Evolutionary conservation across 64 coral and sea anemone species (phyloP).

Genomic region (Montipora foliosa): DNA sequence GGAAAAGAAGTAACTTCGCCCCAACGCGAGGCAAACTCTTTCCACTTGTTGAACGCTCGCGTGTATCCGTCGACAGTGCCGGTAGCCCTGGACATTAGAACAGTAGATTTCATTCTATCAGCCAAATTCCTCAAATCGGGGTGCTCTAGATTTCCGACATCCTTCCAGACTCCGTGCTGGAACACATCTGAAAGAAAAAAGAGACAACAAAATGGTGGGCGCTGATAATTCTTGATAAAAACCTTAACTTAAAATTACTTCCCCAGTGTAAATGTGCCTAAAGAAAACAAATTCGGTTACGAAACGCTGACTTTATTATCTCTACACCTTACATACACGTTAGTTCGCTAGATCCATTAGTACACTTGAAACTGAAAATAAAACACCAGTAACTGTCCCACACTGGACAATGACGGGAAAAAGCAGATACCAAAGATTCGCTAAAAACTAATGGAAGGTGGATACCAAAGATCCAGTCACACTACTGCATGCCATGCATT

Average conservation of each 20-base stretch:
- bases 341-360: too few species aligned
- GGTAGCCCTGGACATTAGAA: not conserved
- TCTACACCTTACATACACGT: too few species aligned
- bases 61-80: constrained; percentile 25
- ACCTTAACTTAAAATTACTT: not conserved
- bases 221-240: not conserved
- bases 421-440: too few species aligned
- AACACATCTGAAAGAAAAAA: constrained; percentile 55
- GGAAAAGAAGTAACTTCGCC: not conserved
- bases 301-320: too few species aligned
- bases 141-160: not conserved
- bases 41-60: constrained; percentile 33
- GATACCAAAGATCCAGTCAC: too few species aligned
- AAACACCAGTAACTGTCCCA: too few species aligned
- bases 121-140: constrained; percentile 37
- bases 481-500: too few species aligned
- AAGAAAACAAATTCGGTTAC: not conserved
- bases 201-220: not conserved
- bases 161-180: constrained; percentile 24
- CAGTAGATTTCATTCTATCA: not conserved
- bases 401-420: too few species aligned
- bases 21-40: constrained; percentile 6
- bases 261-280: not conserved
- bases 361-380: too few species aligned
- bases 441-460: too few species aligned